Conservation (phyloP, 2,113 vertebrate genomes). For the Zonotrichia leucophrys region DNA sequence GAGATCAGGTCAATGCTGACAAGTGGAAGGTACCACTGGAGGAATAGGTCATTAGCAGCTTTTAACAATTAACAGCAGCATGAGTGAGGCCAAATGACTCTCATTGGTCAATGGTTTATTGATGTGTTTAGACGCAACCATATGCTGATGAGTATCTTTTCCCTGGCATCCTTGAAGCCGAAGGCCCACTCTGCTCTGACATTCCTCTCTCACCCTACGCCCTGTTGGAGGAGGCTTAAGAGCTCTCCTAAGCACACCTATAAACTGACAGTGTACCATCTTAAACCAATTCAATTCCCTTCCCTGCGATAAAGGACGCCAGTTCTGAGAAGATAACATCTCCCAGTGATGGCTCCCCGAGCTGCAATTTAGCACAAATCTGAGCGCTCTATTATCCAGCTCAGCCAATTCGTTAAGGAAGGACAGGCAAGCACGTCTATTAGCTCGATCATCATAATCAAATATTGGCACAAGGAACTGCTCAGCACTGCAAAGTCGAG, state of each 20-base stretch:
- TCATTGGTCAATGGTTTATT: background rate
- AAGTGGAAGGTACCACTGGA: background rate
- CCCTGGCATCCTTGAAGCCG: background rate
- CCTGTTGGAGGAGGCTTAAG: background rate
- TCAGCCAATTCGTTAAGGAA: slow-evolving; percentile 52
- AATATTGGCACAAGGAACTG: slow-evolving; percentile 42
- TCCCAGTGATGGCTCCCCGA: slow-evolving; percentile 57
- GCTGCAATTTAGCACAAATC: slow-evolving; percentile 43
- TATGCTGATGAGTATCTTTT: background rate
- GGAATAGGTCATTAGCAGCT: background rate
- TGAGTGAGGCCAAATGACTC: background rate
- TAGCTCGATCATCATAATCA: slow-evolving; percentile 26
- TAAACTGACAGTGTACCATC: slow-evolving; percentile 31
- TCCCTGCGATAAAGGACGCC: slow-evolving; percentile 41
- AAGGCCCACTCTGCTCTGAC: background rate
- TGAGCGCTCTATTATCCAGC: slow-evolving; percentile 28
- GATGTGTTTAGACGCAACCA: background rate
- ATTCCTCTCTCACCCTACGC: background rate
- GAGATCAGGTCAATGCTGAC: background rate
- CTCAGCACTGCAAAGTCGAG: background rate
- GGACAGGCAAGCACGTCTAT: slow-evolving; percentile 18
- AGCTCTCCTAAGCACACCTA: slow-evolving; percentile 51
- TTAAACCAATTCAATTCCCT: slow-evolving; percentile 63
- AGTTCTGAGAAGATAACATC: slow-evolving; percentile 53
- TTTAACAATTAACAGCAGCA: background rate